A percentile compares a stretch with the other conserved stretches of the same genome.
These are phyloP conservation scores for Gymnothorax javanicus DNA, from an alignment of 2,797 vertebrate species.

Conservation along the genomic window DNA sequence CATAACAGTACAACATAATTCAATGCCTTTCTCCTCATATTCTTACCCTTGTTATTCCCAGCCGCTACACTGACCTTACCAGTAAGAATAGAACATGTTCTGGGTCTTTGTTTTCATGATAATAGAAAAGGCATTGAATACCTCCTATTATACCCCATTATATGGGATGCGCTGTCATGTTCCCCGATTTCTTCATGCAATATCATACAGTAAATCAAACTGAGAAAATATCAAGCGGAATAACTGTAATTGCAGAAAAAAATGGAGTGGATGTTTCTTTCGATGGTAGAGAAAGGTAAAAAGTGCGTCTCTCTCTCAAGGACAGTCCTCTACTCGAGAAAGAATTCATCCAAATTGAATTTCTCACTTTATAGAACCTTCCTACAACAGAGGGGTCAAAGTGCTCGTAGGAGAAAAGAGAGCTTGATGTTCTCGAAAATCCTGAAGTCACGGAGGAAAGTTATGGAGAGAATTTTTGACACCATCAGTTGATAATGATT, in stretches of 20 bases:
- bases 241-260: background rate
- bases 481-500: background rate
- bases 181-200: background rate
- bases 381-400: background rate
- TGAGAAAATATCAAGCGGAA: background rate
- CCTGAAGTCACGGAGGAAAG: background rate
- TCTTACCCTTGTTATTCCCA: background rate
- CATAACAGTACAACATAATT: background rate
- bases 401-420: constrained; percentile 4
- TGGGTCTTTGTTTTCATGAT: background rate
- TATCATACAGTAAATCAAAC: background rate
- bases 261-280: background rate
- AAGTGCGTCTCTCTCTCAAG: background rate
- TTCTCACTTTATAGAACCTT: background rate
- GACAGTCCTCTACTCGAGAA: background rate
- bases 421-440: background rate
- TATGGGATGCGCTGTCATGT: background rate
- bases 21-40: background rate
- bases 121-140: background rate
- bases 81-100: background rate
- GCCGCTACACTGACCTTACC: background rate
- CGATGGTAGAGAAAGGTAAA: background rate
- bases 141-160: background rate
- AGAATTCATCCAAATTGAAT: constrained; percentile 1
- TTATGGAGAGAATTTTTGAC: background rate